A percentile compares a stretch with the other conserved stretches of the same genome.
phyloP scores from a whole-genome alignment of 2,113 vertebrate genomes.

The Dinomys branickii region DNA sequence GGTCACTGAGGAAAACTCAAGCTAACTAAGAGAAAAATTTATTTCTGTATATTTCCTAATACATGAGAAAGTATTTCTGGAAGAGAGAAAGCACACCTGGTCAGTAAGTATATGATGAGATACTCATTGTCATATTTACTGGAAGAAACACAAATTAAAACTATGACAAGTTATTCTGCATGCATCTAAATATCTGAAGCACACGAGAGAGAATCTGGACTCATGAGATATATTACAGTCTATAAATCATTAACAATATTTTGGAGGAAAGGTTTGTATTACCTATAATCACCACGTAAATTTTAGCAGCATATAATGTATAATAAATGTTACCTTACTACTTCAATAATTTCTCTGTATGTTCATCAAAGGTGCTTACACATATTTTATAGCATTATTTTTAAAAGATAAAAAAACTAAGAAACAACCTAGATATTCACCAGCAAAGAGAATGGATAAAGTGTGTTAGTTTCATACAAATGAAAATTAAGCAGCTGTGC shows the following conservation, averaged over 20 bases:
- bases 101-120: not conserved
- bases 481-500: not conserved
- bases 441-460: not conserved
- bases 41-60: not conserved
- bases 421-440: not conserved
- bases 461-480: not conserved
- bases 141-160: not conserved
- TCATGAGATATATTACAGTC: accelerated
- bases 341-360: not conserved
- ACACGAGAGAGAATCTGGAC: not conserved
- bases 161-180: not conserved
- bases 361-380: not conserved
- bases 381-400: not conserved
- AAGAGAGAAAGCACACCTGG: not conserved
- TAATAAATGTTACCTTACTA: not conserved
- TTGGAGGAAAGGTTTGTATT: not conserved
- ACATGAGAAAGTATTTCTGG: not conserved
- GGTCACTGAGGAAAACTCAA: not conserved
- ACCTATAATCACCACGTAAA: not conserved
- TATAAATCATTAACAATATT: not conserved
- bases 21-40: not conserved
- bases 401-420: not conserved
- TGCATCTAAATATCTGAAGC: too few relatives aligned
- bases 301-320: not conserved
- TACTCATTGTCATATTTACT: not conserved